phyloP scores from a whole-genome alignment of 2,888 invertebrate species.

The Cephonodes hylas region DNA sequence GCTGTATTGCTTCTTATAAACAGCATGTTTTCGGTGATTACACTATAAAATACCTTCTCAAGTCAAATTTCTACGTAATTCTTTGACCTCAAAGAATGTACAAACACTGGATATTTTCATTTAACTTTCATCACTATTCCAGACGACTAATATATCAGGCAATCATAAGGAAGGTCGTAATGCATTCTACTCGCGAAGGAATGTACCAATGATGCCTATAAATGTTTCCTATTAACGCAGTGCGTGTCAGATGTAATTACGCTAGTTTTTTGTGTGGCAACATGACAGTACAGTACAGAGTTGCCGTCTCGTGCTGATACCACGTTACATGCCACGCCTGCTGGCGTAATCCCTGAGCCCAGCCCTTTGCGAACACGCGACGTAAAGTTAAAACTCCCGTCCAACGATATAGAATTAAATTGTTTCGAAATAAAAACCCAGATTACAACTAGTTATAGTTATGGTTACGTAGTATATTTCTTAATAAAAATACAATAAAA shows the following conservation, averaged over 20 bases:
- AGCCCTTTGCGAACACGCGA: slow-evolving; percentile 61
- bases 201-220: slow-evolving; percentile 15
- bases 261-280: slow-evolving; percentile 38
- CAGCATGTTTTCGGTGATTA: no score
- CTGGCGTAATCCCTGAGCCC: slow-evolving; percentile 37
- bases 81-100: background rate
- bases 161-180: background rate
- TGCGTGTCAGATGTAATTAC: slow-evolving; percentile 50
- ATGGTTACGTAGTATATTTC: no score
- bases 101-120: background rate
- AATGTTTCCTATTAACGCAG: slow-evolving; percentile 36
- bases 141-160: background rate
- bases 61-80: no score
- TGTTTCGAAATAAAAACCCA: background rate
- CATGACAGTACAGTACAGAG: slow-evolving; percentile 47
- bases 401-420: background rate
- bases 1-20: no score
- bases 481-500: no score
- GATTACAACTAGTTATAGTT: background rate
- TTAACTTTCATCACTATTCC: background rate
- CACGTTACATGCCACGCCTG: slow-evolving; percentile 43
- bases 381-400: background rate
- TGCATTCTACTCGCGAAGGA: background rate
- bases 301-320: slow-evolving; percentile 37
- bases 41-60: no score